Evolutionary conservation across 2,888 invertebrate genomes (phyloP), one percentile per base, ranked within the genome.

Genomic region (Noctuana brunneofusca): DNA sequence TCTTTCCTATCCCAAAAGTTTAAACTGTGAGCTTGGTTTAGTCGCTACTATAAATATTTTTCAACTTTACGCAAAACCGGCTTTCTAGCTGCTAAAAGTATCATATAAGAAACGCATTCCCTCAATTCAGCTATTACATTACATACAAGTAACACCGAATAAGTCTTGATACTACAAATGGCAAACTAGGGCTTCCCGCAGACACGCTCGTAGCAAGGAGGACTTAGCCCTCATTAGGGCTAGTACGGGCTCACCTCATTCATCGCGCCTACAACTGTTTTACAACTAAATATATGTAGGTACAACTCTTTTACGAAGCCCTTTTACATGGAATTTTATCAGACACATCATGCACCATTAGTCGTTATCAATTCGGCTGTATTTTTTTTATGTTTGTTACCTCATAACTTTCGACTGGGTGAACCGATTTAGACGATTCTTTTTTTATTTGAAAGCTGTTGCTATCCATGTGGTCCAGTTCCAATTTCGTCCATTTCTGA

Each of bases 181-280:
- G 12, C 16, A 35, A 24, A 12, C 48, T 58, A 50, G 6, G 58
- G 58, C 41, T 58, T 58, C 58, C 9, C 38, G 22, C 27, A 16
- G 49, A 24, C 50, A 58, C 49, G 49, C 16, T 18, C 18, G 6
- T n/a, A n/a, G 11, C 16, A 38, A 9, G 50, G n/a, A 3, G 24
- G 38, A 55, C 41, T 58, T 50, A 58, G 49, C 18, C 6, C 49
- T 49, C 58, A 58, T 58, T 58, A 50, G 48, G 49, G 58, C 49
- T 49, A 57, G 35, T 50, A 35, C 2, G 57, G 22, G 32, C 49
- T 57, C 57, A 57, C 57, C 57, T 57, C 57, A 49, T 57, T 57
- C 46, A 35, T 49, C 49, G 24, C 5, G 5, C 8, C 3, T 49
- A 57, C 57, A 49, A 20, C 32, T 38, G n/a, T 35, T 57, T 57